Evolutionary conservation across 1,140 invertebrate genomes (phyloP).

Genomic region (Contarinia nasturtii): DNA sequence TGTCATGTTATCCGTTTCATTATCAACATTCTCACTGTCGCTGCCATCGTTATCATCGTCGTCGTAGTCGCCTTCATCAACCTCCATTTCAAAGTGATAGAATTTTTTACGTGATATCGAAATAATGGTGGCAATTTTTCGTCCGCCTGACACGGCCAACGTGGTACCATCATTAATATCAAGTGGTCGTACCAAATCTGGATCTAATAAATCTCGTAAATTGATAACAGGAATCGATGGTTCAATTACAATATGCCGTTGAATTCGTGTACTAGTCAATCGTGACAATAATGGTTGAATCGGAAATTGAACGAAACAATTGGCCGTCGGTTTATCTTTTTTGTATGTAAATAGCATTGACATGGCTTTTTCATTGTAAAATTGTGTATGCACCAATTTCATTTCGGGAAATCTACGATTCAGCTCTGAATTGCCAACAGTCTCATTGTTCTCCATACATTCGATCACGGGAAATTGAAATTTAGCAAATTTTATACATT

Average conservation of each 20-base stretch:
- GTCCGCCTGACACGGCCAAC: constrained; percentile 67
- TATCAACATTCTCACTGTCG: too few relatives aligned
- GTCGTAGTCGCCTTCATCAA: constrained; percentile 71
- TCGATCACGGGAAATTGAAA: constrained; percentile 17
- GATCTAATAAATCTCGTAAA: constrained; percentile 27
- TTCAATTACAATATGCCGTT: constrained; percentile 26
- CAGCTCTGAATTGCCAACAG: constrained; percentile 18
- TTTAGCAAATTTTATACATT: constrained; percentile 10
- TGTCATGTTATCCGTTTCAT: too few relatives aligned
- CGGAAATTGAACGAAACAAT: constrained; percentile 45
- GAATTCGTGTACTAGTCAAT: constrained; percentile 18
- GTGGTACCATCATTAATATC: constrained; percentile 51
- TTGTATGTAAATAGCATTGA: constrained; percentile 50
- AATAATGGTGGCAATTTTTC: constrained; percentile 68
- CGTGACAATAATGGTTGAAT: constrained; percentile 25
- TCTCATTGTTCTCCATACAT: constrained; percentile 15
- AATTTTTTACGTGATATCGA: constrained; percentile 63
- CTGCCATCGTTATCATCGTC: too few relatives aligned
- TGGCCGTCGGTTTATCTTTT: constrained; percentile 27
- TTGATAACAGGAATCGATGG: constrained; percentile 28
- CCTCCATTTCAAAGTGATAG: constrained; percentile 78
- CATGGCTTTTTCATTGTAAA: constrained; percentile 60
- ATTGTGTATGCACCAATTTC: constrained; percentile 45
- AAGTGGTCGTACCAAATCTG: constrained; percentile 33
- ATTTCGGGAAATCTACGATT: constrained; percentile 15